These are phyloP conservation scores for Elaphurus davidianus DNA, from an alignment of 2,113 vertebrate species.

Conservation along the genomic window DNA sequence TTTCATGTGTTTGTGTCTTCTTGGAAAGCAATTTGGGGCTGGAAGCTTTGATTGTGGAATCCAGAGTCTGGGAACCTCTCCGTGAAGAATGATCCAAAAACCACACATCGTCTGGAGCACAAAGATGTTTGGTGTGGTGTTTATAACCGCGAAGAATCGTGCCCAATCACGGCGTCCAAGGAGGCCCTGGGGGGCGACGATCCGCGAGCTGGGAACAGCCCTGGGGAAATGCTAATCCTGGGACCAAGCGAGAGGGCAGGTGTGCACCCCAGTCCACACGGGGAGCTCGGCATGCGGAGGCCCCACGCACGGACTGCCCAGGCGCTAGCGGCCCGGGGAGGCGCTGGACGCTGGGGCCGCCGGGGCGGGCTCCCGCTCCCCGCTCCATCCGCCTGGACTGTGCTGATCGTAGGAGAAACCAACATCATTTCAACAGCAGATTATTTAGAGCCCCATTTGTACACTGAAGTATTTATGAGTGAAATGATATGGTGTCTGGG, in stretches of 20 bases:
- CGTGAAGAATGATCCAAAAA: slow-evolving; percentile 23
- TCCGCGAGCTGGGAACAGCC: not conserved
- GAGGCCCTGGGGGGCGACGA: not conserved
- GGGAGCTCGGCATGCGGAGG: not conserved
- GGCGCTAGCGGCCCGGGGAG: accelerated
- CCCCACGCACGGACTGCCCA: accelerated
- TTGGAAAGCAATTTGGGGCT: slow-evolving; percentile 63
- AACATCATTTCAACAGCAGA: not conserved
- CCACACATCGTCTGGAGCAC: not conserved
- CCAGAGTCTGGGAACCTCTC: slow-evolving; percentile 30
- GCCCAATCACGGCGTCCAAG: not conserved
- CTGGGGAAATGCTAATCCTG: not conserved
- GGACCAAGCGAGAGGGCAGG: not conserved
- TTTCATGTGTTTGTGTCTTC: slow-evolving; percentile 38
- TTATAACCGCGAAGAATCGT: not conserved
- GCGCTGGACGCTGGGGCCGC: not conserved
- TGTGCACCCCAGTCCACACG: accelerated
- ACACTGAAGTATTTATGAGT: slow-evolving; percentile 56
- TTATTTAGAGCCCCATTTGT: slow-evolving; percentile 49
- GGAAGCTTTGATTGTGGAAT: slow-evolving; percentile 32
- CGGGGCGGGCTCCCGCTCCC: accelerated
- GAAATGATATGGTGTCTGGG: slow-evolving; percentile 45
- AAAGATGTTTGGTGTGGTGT: not conserved
- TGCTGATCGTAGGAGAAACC: not conserved
- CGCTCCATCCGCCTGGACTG: not conserved